A percentile compares a stretch with the other conserved stretches of the same genome.
Conservation (phyloP, 2,113 vertebrate species). For the Nothoprocta pentlandii region DNA sequence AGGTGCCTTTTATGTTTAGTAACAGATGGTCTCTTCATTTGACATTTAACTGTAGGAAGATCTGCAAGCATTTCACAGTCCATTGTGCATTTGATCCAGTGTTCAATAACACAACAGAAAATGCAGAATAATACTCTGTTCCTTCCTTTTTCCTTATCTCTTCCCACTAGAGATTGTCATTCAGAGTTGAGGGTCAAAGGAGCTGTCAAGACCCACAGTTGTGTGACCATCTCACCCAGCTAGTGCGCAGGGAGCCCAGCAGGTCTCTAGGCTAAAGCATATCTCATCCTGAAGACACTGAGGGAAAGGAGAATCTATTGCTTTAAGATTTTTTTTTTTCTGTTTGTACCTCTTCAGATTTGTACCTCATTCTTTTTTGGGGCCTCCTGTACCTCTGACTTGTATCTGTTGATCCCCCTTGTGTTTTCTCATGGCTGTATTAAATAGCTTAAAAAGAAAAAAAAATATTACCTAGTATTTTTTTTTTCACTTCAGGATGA, state of each 20-base stretch:
- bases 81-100: slow-evolving; percentile 38
- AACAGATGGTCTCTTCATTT: slow-evolving; percentile 38
- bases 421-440: background rate
- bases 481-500: slow-evolving; percentile 17
- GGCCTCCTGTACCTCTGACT: background rate
- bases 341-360: background rate
- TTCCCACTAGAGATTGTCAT: background rate
- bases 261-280: background rate
- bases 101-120: background rate
- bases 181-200: background rate
- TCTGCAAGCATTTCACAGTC: slow-evolving; percentile 47
- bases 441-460: background rate
- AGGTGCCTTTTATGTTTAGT: slow-evolving; percentile 10
- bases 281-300: background rate
- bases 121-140: background rate
- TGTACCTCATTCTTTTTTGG: background rate
- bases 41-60: slow-evolving; percentile 40
- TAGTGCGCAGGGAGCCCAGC: background rate
- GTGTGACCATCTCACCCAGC: background rate
- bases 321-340: background rate
- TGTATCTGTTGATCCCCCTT: background rate
- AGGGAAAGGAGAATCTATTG: background rate
- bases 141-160: background rate
- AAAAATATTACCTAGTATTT: background rate
- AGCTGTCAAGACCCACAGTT: background rate